Evolutionary conservation across 2,113 vertebrate genomes (phyloP).

Genomic region (Chitala chitala): DNA sequence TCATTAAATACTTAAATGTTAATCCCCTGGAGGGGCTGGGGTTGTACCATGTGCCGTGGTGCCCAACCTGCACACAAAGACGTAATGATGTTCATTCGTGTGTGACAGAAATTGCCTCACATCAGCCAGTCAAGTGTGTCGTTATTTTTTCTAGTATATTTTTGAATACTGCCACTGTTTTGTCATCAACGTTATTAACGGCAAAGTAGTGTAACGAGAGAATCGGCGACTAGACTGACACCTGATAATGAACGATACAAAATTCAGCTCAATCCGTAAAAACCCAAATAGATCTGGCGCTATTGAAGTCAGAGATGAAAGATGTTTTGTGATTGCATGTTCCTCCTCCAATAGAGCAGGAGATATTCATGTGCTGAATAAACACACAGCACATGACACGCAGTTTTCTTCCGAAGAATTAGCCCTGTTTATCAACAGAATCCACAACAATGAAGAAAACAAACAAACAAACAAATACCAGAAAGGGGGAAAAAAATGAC

Average conservation of each 20-base stretch:
- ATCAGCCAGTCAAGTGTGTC: not conserved
- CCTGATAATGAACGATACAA: not conserved
- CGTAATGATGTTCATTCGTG: not conserved
- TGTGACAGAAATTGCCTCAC: not conserved
- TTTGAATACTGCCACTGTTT: too few species aligned
- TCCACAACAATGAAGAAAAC: too few species aligned
- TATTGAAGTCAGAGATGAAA: not conserved
- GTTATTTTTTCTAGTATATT: not conserved
- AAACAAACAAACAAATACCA: too few species aligned
- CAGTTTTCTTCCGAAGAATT: not conserved
- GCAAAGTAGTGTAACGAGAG: not conserved
- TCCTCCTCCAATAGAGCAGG: not conserved
- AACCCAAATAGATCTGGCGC: not conserved
- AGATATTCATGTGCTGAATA: constrained; percentile 9
- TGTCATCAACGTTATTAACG: not conserved
- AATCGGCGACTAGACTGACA: not conserved
- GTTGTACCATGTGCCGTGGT: not conserved
- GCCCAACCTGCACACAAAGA: not conserved
- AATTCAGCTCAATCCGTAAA: not conserved
- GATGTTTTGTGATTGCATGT: not conserved
- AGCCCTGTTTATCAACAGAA: not conserved
- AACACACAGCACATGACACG: too few species aligned
- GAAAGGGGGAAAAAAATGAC: not conserved
- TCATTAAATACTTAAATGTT: not conserved
- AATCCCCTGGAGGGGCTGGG: not conserved